Conservation (phyloP, 2,888 invertebrate species). For the Drosophila multiciliata region DNA sequence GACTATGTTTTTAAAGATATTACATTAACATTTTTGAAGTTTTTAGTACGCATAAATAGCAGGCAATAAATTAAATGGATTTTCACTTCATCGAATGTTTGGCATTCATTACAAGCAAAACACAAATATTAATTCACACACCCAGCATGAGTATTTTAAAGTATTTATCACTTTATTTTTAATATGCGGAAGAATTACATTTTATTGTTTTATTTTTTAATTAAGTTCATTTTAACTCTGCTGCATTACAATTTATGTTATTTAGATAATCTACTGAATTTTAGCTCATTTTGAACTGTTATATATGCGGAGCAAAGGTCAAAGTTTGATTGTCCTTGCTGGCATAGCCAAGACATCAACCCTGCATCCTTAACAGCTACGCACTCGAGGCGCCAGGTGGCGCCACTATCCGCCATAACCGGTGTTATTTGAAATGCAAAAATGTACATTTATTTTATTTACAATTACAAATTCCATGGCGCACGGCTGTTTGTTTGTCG, state of each 20-base stretch:
- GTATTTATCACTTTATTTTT: background rate
- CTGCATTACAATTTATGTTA: too few relatives aligned
- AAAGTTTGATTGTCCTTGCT: conserved; percentile 35
- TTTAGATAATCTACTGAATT: background rate
- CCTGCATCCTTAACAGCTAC: conserved; percentile 37
- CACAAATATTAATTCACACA: conserved; percentile 1
- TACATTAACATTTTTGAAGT: conserved; percentile 68
- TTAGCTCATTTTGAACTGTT: background rate
- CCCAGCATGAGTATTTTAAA: background rate
- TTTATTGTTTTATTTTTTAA: background rate
- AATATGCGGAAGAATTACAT: background rate
- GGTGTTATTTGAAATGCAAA: conserved; percentile 4
- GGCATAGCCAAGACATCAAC: conserved; percentile 33
- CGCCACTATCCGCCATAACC: conserved; percentile 16
- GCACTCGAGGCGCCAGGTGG: conserved; percentile 33
- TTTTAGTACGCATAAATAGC: conserved; percentile 37
- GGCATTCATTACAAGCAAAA: conserved; percentile 39
- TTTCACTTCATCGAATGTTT: conserved; percentile 51
- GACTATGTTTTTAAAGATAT: conserved; percentile 57
- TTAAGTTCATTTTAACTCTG: too few relatives aligned
- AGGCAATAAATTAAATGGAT: conserved; percentile 65
- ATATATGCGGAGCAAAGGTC: conserved; percentile 16
- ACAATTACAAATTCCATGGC: conserved; percentile 50
- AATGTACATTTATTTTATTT: conserved; percentile 28
- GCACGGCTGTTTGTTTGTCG: conserved; percentile 32